A percentile compares a stretch with the other conserved stretches of the same genome.
phyloP scores from a whole-genome alignment of 2,113 vertebrate species.

The Rousettus leschenaultii region DNA sequence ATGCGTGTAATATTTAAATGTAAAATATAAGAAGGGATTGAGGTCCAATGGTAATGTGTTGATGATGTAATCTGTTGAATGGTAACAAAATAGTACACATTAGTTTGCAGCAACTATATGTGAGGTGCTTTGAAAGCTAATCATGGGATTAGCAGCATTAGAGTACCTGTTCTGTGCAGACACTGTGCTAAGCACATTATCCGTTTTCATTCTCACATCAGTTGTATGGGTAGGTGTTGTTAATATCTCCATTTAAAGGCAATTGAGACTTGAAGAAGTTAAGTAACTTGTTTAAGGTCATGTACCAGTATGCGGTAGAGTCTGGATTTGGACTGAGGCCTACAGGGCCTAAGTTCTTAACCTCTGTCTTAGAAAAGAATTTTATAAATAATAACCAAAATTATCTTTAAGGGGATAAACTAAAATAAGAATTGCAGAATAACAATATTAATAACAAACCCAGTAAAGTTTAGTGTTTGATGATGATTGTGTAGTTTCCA shows the following conservation, averaged over 20 bases:
- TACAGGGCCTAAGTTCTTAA: background rate
- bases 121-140: slow-evolving; percentile 4
- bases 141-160: background rate
- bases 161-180: background rate
- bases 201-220: background rate
- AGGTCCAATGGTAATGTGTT: background rate
- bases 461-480: background rate
- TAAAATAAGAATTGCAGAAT: background rate
- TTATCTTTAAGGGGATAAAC: background rate
- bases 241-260: background rate
- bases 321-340: background rate
- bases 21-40: background rate
- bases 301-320: background rate
- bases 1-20: background rate
- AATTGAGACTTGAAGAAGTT: background rate
- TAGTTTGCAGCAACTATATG: background rate
- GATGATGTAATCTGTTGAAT: background rate
- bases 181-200: background rate
- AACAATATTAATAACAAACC: background rate
- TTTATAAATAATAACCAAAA: background rate
- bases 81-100: background rate
- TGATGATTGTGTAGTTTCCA: background rate
- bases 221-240: background rate
- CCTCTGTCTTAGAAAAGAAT: background rate
- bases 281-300: background rate